Conservation (phyloP, 2,888 invertebrate genomes). For the Drosophila mimetica region DNA sequence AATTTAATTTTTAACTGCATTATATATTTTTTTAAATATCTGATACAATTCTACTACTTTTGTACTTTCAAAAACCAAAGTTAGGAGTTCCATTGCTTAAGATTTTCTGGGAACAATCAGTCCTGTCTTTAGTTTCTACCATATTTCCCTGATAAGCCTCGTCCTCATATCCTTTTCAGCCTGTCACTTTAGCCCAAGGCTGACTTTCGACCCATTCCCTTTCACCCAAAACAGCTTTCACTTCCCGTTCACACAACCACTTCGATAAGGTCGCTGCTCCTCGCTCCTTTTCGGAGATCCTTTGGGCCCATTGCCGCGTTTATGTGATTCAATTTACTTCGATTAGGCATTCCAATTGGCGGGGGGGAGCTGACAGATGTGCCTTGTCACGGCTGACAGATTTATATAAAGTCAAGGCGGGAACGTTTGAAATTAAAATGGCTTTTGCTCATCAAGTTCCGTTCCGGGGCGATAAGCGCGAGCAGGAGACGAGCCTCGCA, state of each 20-base stretch:
- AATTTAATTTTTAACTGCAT: no score
- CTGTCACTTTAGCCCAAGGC: constrained; percentile 51
- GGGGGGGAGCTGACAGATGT: constrained; percentile 12
- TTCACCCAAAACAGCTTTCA: constrained; percentile 8
- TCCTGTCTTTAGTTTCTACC: not conserved
- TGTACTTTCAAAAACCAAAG: no score
- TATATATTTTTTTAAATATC: no score
- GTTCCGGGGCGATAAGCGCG: constrained; percentile 34
- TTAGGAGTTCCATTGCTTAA: no score
- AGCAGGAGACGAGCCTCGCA: constrained; percentile 5
- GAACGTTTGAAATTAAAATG: constrained; percentile 65
- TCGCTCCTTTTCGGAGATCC: constrained; percentile 22
- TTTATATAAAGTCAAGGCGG: constrained; percentile 68
- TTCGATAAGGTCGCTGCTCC: constrained; percentile 19
- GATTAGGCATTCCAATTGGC: constrained; percentile 75
- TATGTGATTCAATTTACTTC: constrained; percentile 79
- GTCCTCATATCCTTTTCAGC: not conserved
- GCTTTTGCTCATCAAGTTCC: constrained; percentile 64
- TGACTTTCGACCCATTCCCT: constrained; percentile 54
- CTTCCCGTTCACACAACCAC: constrained; percentile 20
- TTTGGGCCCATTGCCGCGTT: constrained; percentile 52
- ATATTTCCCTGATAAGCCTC: not conserved
- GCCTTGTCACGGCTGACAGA: constrained; percentile 67
- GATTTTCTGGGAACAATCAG: not conserved
- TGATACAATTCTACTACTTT: no score